Conservation (phyloP, 2,113 vertebrate genomes). For the Petromus typicus region DNA sequence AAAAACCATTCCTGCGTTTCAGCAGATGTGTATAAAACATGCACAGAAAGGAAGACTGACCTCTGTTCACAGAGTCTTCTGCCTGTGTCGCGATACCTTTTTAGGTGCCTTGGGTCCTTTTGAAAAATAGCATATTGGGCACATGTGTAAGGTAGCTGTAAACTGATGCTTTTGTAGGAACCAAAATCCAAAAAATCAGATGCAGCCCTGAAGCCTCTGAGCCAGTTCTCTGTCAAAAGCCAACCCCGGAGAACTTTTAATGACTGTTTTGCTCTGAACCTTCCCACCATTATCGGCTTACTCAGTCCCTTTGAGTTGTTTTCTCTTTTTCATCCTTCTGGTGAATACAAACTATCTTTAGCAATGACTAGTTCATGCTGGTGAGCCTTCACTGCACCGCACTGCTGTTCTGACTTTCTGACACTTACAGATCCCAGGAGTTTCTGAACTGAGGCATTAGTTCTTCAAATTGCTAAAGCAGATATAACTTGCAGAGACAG, state of each 20-base stretch:
- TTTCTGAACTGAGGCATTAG: constrained; percentile 53
- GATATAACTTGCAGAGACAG: neutral
- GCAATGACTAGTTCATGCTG: neutral
- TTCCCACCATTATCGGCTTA: neutral
- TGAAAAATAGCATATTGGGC: neutral
- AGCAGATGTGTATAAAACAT: neutral
- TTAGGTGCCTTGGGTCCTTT: neutral
- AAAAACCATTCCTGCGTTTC: neutral
- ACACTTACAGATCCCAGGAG: neutral
- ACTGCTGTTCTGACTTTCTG: constrained; percentile 18
- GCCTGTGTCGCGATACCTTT: neutral
- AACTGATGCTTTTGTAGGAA: neutral
- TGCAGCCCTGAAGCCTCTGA: neutral
- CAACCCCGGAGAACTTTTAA: neutral
- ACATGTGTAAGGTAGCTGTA: neutral
- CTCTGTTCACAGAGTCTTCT: neutral
- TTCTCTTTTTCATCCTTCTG: neutral
- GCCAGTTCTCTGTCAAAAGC: neutral
- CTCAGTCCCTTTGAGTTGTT: constrained; percentile 23
- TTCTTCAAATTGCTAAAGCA: neutral
- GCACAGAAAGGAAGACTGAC: neutral
- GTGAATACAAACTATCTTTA: constrained; percentile 1
- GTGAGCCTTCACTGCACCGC: constrained; percentile 50
- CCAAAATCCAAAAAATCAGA: neutral
- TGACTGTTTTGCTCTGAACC: neutral